Evolutionary conservation across 2,113 vertebrate genomes (phyloP).

Genomic region (Lamprologus lemairii): DNA sequence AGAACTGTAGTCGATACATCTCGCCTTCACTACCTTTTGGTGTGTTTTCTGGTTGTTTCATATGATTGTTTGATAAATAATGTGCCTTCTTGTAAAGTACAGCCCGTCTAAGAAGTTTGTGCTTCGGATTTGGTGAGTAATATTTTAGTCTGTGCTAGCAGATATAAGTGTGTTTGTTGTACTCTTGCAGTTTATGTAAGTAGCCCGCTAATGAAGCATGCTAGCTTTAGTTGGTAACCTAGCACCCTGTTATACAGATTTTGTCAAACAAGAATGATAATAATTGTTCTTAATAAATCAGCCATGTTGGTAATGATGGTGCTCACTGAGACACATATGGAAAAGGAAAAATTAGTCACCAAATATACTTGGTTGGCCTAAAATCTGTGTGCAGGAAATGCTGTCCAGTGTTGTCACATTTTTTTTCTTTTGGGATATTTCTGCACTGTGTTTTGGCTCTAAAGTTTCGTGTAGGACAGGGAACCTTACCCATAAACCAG

Average conservation of each 20-base stretch:
- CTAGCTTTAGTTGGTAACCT: neutral
- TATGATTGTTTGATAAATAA: neutral
- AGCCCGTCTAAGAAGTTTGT: neutral
- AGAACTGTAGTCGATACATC: neutral
- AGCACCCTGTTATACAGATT: neutral
- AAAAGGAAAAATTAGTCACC: neutral
- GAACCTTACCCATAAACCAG: neutral
- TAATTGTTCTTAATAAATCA: neutral
- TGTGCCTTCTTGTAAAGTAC: neutral
- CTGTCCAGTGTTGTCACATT: neutral
- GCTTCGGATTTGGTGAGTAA: neutral
- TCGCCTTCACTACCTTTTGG: neutral
- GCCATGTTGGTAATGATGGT: neutral
- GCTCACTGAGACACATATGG: neutral
- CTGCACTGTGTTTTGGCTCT: neutral
- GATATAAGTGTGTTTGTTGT: neutral
- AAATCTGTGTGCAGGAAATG: neutral
- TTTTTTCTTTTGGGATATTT: neutral
- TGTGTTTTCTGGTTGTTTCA: neutral
- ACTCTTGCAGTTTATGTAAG: neutral
- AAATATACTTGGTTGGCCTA: neutral
- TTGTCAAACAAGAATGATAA: neutral
- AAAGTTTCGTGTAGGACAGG: fast-evolving
- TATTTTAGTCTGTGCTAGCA: neutral
- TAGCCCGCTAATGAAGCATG: neutral